Conservation (phyloP, 2,113 vertebrate genomes). For the Oryzias celebensis region DNA sequence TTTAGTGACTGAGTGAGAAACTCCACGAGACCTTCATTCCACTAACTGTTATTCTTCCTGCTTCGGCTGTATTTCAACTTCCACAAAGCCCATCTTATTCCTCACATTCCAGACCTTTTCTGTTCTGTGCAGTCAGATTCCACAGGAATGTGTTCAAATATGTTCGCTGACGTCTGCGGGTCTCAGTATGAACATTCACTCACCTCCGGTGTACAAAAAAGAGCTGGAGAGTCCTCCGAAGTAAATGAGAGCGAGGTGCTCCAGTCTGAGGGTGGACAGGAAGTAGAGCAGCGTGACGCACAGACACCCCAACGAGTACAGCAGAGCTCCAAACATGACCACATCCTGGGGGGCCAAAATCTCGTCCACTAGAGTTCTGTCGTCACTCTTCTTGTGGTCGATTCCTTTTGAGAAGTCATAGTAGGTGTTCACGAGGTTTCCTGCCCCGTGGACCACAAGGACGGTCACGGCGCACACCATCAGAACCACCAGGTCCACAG, state of each 20-base stretch:
- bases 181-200: constrained; percentile 32
- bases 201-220: constrained; percentile 98
- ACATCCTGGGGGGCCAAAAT: constrained; percentile 95
- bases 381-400: constrained; percentile 98
- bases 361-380: constrained; percentile 93
- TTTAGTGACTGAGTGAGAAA: no score
- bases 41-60: no score
- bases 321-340: constrained; percentile 90
- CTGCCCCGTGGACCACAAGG: constrained; percentile 92
- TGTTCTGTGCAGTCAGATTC: no score
- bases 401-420: constrained; percentile 99
- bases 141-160: no score
- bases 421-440: constrained; percentile 97
- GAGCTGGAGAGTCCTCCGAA: constrained; percentile 97
- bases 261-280: constrained; percentile 86
- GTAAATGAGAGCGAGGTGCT: constrained; percentile 94
- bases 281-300: constrained; percentile 88
- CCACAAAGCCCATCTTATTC: no score
- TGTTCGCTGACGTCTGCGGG: no score
- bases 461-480: constrained; percentile 89
- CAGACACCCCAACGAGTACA: constrained; percentile 92
- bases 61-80: no score
- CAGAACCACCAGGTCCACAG: constrained; percentile 83
- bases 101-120: no score
- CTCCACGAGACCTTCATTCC: no score